Evolutionary conservation across 92 coral and sea anemone genomes (phyloP), one percentile per base, ranked within the genome.

Genomic region (Isaurus tuberculatus): DNA sequence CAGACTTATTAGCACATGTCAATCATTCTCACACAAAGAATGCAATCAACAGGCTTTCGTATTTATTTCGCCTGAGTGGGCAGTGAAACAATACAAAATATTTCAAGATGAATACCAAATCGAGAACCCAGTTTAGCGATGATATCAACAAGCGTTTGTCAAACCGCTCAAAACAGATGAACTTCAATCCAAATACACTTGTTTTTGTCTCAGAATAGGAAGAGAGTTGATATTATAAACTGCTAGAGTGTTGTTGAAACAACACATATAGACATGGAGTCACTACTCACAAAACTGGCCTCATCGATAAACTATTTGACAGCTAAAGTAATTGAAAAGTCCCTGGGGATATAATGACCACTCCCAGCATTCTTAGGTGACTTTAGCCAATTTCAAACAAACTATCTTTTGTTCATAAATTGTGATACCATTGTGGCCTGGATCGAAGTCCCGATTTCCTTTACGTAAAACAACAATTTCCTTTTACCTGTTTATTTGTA

Each of bases 1-100:
- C 22, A 58, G 70, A 34, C 70, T 77, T 77, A 77, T 57, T 77
- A 85, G 83, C 86, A 85, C 89, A 91, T 92, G 95, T 92, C 95
- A 92, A 92, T 93, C 97, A 93, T 88, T 70, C 71, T 68, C 85
- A 80, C 88, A 79, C 87, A 92, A 92, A 77, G 70, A 74, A 91
- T 93, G 97, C 94, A 89, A 84, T 89, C 90, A 89, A 73, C 89
- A 51, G 65, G 70, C 82, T 77, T 77, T 77, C 82, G 82, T 77
- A 77, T 58, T 75, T 64, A 77, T 77, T 60, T 40, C 82, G 82
- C 69, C 23, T 77, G 82, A 77, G 82, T 77, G 82, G 82, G 70
- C 82, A 77, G 20, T 14, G 34, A 48, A 63, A 63, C 82, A 77
- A 77, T 77, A 77, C 43, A 77, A n/a, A 77, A 77, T 64, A 77